These are phyloP conservation scores for Eira barbara DNA, from an alignment of 2,113 vertebrate genomes.

Conservation along the genomic window DNA sequence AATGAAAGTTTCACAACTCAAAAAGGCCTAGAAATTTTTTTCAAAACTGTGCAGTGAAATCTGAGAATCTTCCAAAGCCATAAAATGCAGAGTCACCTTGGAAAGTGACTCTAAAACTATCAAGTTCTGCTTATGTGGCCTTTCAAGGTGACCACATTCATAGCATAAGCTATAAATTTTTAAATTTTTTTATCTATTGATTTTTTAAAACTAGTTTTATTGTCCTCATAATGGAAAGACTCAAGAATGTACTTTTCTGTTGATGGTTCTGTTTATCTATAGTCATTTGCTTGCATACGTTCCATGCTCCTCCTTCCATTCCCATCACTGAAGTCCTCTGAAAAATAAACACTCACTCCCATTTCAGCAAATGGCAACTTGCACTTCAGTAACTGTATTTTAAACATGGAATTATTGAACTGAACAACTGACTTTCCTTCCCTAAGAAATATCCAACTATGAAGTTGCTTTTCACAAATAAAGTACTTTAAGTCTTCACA, in stretches of 20 bases:
- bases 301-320: background rate
- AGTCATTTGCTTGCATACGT: background rate
- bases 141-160: background rate
- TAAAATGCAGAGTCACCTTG: background rate
- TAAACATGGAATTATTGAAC: slow-evolving; percentile 3
- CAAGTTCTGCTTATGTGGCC: background rate
- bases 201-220: background rate
- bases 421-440: background rate
- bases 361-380: background rate
- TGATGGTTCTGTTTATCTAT: background rate
- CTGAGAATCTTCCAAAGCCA: background rate
- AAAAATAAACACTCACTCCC: background rate
- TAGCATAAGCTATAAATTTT: background rate
- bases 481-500: background rate
- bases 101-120: background rate
- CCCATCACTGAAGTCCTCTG: background rate
- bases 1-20: background rate
- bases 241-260: background rate
- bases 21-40: background rate
- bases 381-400: background rate
- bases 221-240: background rate
- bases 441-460: background rate
- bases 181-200: background rate
- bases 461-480: background rate
- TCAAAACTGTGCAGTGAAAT: background rate